phyloP scores from a whole-genome alignment of 2,113 vertebrate species.

The Recurvirostra avosetta region DNA sequence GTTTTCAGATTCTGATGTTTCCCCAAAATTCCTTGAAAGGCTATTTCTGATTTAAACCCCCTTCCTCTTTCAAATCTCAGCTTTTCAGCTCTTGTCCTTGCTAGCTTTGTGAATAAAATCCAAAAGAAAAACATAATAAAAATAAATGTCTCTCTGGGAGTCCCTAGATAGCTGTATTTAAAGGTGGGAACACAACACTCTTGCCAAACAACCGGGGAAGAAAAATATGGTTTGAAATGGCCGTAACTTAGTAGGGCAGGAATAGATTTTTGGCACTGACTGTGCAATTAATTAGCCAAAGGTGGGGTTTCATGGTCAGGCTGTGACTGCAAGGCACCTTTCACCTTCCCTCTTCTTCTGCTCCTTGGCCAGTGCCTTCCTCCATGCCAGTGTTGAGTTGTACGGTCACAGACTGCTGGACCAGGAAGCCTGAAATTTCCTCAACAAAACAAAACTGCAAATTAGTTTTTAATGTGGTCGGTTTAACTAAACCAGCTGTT shows the following conservation, averaged over 20 bases:
- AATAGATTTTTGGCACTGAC: background rate
- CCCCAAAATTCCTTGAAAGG: slow-evolving; percentile 37
- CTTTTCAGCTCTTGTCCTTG: slow-evolving; percentile 23
- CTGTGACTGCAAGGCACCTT: background rate
- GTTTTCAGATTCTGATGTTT: background rate
- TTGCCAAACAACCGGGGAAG: slow-evolving; percentile 3
- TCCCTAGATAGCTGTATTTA: slow-evolving; percentile 49
- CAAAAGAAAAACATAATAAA: slow-evolving; percentile 53
- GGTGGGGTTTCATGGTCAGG: background rate
- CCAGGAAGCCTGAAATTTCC: background rate
- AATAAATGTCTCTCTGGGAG: background rate
- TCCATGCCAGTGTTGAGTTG: background rate
- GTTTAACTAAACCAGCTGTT: background rate
- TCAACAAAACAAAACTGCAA: background rate
- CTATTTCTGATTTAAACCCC: background rate
- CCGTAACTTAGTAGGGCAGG: background rate
- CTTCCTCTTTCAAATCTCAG: background rate
- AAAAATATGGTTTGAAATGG: slow-evolving; percentile 40
- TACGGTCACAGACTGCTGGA: background rate
- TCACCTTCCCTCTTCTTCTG: background rate
- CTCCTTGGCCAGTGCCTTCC: background rate
- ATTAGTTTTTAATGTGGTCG: background rate
- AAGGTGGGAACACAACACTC: slow-evolving; percentile 25
- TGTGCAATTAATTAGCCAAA: background rate
- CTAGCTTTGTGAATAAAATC: background rate